A percentile compares a stretch with the other conserved stretches of the same genome.
phyloP scores from a whole-genome alignment of 2,113 vertebrate genomes.

The Cyanistes caeruleus region DNA sequence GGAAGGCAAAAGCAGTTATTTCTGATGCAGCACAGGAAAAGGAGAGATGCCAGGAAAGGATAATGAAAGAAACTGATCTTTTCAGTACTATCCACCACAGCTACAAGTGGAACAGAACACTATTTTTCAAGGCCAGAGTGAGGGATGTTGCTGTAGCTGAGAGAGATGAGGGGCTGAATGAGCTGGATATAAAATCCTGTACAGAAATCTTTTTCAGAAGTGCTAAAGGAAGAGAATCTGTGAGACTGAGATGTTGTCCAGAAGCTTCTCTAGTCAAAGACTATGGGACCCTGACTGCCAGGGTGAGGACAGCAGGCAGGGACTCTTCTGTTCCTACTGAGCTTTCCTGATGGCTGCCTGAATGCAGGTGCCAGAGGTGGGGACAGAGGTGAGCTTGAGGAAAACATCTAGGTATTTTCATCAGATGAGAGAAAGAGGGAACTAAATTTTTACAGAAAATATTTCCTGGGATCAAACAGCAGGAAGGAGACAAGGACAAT shows the following conservation, averaged over 20 bases:
- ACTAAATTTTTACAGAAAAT: not conserved
- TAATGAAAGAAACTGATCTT: constrained; percentile 47
- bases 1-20: constrained; percentile 41
- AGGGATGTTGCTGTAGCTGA: not conserved
- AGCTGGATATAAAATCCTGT: not conserved
- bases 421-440: not conserved
- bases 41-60: not conserved
- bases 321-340: not conserved
- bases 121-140: constrained; percentile 3
- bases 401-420: not conserved
- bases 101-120: not conserved
- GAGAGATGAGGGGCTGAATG: not conserved
- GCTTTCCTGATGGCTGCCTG: not conserved
- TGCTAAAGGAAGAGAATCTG: not conserved
- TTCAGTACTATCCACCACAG: not conserved
- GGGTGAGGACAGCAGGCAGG: not conserved
- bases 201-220: not conserved
- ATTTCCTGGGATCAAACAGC: not conserved
- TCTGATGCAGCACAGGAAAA: constrained; percentile 24
- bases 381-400: not conserved
- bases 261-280: not conserved
- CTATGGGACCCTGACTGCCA: not conserved
- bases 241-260: not conserved
- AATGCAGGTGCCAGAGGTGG: not conserved
- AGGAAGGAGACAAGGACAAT: not conserved